Percentiles rank a stretch among this genome's conserved stretches.
phyloP scores from a whole-genome alignment of 2,797 vertebrate genomes.

The Choloepus didactylus region DNA sequence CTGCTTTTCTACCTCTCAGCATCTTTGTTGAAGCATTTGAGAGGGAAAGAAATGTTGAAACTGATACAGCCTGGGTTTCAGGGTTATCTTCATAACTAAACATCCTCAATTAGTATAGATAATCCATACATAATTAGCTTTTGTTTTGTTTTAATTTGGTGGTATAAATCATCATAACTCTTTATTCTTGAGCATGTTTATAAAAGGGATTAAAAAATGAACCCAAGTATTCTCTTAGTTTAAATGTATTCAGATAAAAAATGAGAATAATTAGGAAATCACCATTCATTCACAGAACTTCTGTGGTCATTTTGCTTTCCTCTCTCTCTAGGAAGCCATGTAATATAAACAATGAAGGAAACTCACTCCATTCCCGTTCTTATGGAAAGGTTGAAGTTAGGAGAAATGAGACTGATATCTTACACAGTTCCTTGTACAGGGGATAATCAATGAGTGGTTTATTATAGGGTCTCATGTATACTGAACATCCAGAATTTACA shows the following conservation, averaged over 20 bases:
- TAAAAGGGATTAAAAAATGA: not conserved
- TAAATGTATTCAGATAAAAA: conserved; percentile 21
- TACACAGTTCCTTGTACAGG: not conserved
- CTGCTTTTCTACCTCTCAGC: conserved; percentile 23
- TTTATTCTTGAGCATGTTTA: conserved; percentile 10
- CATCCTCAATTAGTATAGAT: not conserved
- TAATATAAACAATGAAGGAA: not conserved
- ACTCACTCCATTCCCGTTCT: not conserved
- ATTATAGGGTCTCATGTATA: not conserved
- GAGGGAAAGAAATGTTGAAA: conserved; percentile 4
- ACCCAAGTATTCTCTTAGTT: conserved; percentile 12
- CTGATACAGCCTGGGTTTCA: not conserved
- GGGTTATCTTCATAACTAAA: not conserved
- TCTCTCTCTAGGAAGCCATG: not conserved
- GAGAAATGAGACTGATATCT: not conserved
- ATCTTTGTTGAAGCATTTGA: conserved; percentile 19
- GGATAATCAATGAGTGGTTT: not conserved
- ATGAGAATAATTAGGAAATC: conserved; percentile 16
- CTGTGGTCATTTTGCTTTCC: not conserved
- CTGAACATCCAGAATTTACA: conserved; percentile 26
- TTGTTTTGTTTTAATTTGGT: not conserved
- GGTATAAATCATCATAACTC: not conserved
- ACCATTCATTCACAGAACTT: not conserved
- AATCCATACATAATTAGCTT: not conserved
- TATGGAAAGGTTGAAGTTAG: not conserved